Evolutionary conservation across 1,140 invertebrate genomes (phyloP).

Genomic region (Zaprionus lachaisei): DNA sequence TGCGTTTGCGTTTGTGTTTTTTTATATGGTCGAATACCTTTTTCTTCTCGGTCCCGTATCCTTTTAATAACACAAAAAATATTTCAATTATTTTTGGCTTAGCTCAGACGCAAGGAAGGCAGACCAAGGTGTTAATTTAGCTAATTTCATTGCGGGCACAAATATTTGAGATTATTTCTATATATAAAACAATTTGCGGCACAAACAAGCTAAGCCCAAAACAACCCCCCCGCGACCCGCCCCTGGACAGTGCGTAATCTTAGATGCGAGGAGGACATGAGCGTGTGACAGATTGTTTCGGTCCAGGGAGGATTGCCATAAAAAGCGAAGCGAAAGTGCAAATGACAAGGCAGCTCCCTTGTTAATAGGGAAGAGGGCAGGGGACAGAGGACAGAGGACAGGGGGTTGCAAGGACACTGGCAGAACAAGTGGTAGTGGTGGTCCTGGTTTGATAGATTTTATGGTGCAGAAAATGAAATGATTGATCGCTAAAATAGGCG

Average conservation of each 20-base stretch:
- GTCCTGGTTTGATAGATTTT: constrained; percentile 54
- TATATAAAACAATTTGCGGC: constrained; percentile 71
- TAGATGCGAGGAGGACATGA: constrained; percentile 16
- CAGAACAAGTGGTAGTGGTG: constrained; percentile 58
- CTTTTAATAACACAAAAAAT: constrained; percentile 78
- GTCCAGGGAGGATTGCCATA: constrained; percentile 22
- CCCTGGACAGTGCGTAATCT: constrained; percentile 22
- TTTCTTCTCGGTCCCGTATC: constrained; percentile 16
- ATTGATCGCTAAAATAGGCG: constrained; percentile 79
- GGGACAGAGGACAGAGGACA: constrained; percentile 23
- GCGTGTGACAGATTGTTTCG: constrained; percentile 68
- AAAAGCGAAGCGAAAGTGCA: constrained; percentile 61
- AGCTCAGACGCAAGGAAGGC: constrained; percentile 29
- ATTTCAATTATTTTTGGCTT: constrained; percentile 74
- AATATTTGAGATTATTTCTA: constrained; percentile 78
- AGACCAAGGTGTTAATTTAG: constrained; percentile 77
- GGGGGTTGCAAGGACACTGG: constrained; percentile 28
- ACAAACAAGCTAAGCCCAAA: constrained; percentile 26
- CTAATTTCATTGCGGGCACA: constrained; percentile 77
- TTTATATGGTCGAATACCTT: constrained; percentile 34
- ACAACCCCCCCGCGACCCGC: constrained; percentile 12
- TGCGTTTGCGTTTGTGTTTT: constrained; percentile 3
- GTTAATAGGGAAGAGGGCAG: neutral
- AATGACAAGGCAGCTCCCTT: constrained; percentile 65
- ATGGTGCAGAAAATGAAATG: constrained; percentile 81